Conservation (phyloP, 2,888 invertebrate genomes). For the Athalia rosae region DNA sequence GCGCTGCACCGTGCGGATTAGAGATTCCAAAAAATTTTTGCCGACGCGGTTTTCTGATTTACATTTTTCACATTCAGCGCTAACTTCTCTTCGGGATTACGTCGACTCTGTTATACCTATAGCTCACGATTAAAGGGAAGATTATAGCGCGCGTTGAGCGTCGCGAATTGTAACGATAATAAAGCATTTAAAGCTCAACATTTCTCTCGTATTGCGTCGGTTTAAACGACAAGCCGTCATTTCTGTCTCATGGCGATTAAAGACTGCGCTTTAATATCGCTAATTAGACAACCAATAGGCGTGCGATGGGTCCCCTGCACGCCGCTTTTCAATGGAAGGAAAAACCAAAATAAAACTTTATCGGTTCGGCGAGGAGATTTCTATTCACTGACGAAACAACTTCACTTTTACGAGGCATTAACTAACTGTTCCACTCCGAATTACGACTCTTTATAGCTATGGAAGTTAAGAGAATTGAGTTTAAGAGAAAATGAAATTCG, state of each 20-base stretch:
- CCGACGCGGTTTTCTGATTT: background rate
- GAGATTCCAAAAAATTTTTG: background rate
- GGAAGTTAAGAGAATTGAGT: no score
- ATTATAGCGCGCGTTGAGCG: background rate
- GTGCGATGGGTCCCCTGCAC: background rate
- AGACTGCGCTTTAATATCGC: slow-evolving; percentile 17
- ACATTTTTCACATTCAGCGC: background rate
- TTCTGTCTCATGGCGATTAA: background rate
- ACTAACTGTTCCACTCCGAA: slow-evolving; percentile 14
- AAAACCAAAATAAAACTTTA: background rate
- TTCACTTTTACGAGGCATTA: slow-evolving; percentile 17
- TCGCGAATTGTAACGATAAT: slow-evolving; percentile 11
- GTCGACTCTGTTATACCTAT: background rate
- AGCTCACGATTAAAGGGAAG: background rate
- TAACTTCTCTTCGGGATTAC: background rate
- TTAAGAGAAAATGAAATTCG: no score
- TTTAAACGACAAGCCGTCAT: slow-evolving; percentile 8
- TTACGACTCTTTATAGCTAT: background rate
- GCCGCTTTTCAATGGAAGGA: no score
- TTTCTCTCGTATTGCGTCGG: background rate
- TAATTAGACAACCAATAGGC: slow-evolving; percentile 14
- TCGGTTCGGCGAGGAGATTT: slow-evolving; percentile 5
- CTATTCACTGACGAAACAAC: background rate
- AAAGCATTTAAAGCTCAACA: slow-evolving; percentile 11
- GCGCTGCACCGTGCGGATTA: background rate